Evolutionary conservation across 2,888 invertebrate genomes (phyloP), one percentile per base, ranked within the genome.

Genomic region (Globia sparganii): DNA sequence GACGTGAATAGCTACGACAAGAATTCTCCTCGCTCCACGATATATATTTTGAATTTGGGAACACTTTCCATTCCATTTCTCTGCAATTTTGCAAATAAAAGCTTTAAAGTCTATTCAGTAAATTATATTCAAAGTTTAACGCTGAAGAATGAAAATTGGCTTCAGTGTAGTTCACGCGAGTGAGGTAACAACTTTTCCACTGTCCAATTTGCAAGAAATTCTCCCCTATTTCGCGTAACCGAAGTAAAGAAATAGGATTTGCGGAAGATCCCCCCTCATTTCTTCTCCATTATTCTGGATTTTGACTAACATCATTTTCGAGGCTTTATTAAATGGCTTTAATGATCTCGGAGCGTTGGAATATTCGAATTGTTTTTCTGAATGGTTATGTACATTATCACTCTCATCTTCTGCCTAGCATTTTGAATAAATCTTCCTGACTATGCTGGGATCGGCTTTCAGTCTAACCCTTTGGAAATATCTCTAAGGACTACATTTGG

Each of bases 191-290:
- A 92, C 88, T 92, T 92, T 91, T 91, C 90, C 89, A 89, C 90
- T 92, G 92, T 92, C 91, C 92, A 91, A 93, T 93, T 93, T 93
- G 90, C 91, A 90, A 89, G 89, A 90, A 91, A 90, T 90, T 90
- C 88, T 88, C 88, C 84, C 88, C 84, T 43, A 89, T 89, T 91
- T 90, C 85, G 88, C 81, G 86, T 88, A 87, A 87, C 88, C 86
- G 85, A 83, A 88, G 89, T 83, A 89, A 89, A 90, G 89, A 88
- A 91, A 92, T 90, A 90, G 90, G 91, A 91, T 92, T 92, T 90
- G 84, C 86, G 62, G 84, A 82, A 90, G 89, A 92, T 90, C 88
- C 82, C 78, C 78, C 83, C 46, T 88, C 86, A 89, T 91, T 91
- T 89, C 86, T 88, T 88, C 84, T 78, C 86, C 86, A 88, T 90